These are phyloP conservation scores for Metaphire vulgaris DNA, from an alignment of 1,140 invertebrate species.

Conservation along the genomic window DNA sequence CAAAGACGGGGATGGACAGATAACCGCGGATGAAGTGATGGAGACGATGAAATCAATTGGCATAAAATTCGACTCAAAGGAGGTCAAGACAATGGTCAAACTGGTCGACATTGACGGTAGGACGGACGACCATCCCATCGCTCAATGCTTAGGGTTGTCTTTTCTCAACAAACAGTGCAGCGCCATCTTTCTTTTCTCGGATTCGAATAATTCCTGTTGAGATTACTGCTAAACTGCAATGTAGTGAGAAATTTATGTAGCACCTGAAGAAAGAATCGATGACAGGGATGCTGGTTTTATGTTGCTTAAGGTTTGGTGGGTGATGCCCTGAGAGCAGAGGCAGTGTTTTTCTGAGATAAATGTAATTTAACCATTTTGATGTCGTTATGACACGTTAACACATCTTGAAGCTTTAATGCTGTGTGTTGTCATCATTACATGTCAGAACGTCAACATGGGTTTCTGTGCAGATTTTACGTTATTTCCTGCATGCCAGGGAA, in stretches of 20 bases:
- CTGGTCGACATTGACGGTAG: conserved; percentile 25
- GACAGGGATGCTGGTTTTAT: neutral
- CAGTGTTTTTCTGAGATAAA: no score
- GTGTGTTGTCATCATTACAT: no score
- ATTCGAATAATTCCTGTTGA: neutral
- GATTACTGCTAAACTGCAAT: neutral
- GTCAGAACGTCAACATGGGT: no score
- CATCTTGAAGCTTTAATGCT: no score
- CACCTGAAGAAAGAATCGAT: neutral
- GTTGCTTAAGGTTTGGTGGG: no score
- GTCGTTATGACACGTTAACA: no score
- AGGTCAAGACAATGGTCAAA: conserved; percentile 22
- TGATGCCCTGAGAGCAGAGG: no score
- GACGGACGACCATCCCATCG: neutral
- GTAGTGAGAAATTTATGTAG: neutral
- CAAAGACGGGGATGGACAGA: conserved; percentile 28
- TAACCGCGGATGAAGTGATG: conserved; percentile 21
- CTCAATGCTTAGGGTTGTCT: neutral
- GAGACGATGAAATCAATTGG: conserved; percentile 24
- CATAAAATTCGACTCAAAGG: conserved; percentile 14
- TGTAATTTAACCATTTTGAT: no score
- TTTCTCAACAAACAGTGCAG: no score
- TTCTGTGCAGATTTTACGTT: no score
- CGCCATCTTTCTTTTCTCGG: neutral
- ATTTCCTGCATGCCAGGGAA: no score